A percentile compares a stretch with the other conserved stretches of the same genome.
phyloP scores from a whole-genome alignment of 2,113 vertebrate species.

The Oplegnathus fasciatus region DNA sequence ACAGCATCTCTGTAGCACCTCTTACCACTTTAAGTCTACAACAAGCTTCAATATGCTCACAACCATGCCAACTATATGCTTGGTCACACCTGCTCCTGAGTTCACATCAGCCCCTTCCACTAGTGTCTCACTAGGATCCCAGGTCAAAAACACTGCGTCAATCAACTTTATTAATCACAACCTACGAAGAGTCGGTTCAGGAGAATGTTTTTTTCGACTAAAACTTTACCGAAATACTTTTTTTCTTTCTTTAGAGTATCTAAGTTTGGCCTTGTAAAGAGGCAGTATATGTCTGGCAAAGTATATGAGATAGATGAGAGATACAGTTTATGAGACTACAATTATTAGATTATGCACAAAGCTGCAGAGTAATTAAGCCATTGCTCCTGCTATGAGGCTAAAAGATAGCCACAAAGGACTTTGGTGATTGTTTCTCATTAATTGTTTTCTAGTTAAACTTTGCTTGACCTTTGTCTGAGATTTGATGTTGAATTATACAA shows the following conservation, averaged over 20 bases:
- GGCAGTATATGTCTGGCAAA: neutral
- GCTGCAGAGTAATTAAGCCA: neutral
- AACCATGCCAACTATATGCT: neutral
- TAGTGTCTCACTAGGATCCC: neutral
- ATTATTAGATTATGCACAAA: neutral
- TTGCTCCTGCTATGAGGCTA: neutral
- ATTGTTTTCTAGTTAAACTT: conserved; percentile 8
- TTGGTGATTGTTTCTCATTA: neutral
- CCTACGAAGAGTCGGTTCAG: neutral
- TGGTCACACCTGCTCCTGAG: conserved; percentile 16
- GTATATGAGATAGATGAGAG: neutral
- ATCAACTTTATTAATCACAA: conserved; percentile 13
- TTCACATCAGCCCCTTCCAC: conserved; percentile 6
- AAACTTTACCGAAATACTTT: neutral
- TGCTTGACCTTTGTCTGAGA: neutral
- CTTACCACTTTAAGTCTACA: neutral
- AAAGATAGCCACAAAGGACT: neutral
- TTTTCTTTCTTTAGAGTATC: neutral
- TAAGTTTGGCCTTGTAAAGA: neutral
- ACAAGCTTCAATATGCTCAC: neutral
- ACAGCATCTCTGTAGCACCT: neutral
- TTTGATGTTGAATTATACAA: conserved; percentile 6
- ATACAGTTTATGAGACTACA: neutral
- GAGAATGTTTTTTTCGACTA: neutral
- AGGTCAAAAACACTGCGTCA: conserved; percentile 1